Evolutionary conservation across 1,140 invertebrate species (phyloP).

Genomic region (Drosophila novamexicana): DNA sequence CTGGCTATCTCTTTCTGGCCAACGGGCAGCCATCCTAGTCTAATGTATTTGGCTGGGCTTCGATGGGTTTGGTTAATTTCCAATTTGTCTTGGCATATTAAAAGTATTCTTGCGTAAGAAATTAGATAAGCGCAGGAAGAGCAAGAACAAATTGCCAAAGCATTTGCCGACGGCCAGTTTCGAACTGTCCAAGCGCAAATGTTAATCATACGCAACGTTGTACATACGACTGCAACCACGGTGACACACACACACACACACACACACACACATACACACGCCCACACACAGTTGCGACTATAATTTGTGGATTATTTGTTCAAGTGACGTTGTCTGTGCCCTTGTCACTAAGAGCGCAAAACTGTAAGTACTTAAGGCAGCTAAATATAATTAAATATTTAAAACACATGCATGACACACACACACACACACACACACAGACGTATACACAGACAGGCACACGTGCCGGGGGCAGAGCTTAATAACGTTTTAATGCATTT

Average conservation of each 20-base stretch:
- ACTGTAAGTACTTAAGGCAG: constrained; percentile 81
- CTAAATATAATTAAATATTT: constrained; percentile 83
- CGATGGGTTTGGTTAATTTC: constrained; percentile 35
- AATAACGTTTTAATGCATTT: constrained; percentile 81
- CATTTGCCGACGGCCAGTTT: constrained; percentile 37
- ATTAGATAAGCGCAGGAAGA: constrained; percentile 39
- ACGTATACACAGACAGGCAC: constrained; percentile 19
- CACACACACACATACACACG: constrained; percentile 27
- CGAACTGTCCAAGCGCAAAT: constrained; percentile 51
- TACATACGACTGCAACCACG: background rate
- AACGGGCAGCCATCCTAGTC: background rate
- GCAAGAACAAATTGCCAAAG: constrained; percentile 3
- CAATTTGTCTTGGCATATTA: constrained; percentile 63
- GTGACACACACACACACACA: background rate
- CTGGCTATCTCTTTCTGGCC: constrained; percentile 28
- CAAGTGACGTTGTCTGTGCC: constrained; percentile 39
- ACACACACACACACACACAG: constrained; percentile 35
- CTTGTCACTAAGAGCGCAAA: constrained; percentile 74
- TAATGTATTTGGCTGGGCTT: constrained; percentile 1
- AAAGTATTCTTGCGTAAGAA: constrained; percentile 56
- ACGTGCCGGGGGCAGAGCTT: constrained; percentile 44
- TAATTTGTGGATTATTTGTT: constrained; percentile 35
- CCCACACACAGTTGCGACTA: constrained; percentile 4
- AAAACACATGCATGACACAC: constrained; percentile 49
- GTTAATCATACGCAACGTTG: constrained; percentile 66